Percentiles rank a stretch among this genome's conserved stretches.
Conservation (phyloP, 2,797 vertebrate species). For the Gymnothorax reevesii region DNA sequence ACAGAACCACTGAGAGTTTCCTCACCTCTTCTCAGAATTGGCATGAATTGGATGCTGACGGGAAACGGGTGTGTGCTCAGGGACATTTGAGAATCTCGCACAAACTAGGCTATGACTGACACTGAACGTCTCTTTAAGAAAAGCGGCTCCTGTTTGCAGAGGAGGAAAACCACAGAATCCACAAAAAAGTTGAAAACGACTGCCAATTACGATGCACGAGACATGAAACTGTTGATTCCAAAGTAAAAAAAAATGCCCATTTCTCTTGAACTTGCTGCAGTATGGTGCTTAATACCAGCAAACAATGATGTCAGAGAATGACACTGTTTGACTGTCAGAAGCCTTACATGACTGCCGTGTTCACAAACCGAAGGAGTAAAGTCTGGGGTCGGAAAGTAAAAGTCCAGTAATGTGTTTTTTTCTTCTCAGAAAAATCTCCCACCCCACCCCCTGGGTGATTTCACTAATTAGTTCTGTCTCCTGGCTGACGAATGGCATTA, state of each 20-base stretch:
- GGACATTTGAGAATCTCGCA: background rate
- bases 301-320: background rate
- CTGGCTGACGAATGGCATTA: too few relatives aligned
- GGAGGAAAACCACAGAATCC: background rate
- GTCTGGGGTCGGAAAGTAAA: too few relatives aligned
- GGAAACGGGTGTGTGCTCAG: background rate
- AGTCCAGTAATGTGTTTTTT: too few relatives aligned
- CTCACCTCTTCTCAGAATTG: background rate
- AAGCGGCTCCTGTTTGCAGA: background rate
- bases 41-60: background rate
- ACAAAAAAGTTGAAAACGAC: background rate
- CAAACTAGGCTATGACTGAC: background rate
- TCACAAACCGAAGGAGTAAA: background rate
- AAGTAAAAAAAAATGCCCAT: background rate
- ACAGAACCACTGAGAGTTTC: background rate
- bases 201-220: background rate
- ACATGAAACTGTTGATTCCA: background rate
- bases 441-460: too few relatives aligned
- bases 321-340: background rate
- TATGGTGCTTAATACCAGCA: background rate
- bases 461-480: too few relatives aligned
- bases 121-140: background rate
- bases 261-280: background rate
- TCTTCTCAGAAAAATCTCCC: too few relatives aligned
- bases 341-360: background rate